These are phyloP conservation scores for Coregonus sp. DNA, from an alignment of 2,797 vertebrate species.

Conservation along the genomic window DNA sequence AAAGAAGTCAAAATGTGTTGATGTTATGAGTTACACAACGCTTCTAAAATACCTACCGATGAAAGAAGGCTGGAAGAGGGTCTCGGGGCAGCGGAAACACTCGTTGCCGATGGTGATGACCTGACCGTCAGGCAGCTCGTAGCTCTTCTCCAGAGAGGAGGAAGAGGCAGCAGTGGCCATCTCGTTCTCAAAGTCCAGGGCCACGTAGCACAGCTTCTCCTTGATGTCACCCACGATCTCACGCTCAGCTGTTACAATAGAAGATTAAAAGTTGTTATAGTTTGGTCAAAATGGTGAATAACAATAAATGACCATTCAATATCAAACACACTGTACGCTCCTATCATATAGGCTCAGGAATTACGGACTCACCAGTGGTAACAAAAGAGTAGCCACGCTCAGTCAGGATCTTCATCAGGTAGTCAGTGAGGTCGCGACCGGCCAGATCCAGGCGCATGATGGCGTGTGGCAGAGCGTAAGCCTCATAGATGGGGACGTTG, in stretches of 20 bases:
- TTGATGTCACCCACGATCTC: constrained; percentile 74
- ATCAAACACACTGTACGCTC: neutral
- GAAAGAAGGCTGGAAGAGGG: constrained; percentile 75
- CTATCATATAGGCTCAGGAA: neutral
- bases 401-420: constrained; percentile 65
- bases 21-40: neutral
- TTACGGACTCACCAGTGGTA: constrained; percentile 47
- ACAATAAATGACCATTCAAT: neutral
- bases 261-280: neutral
- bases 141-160: constrained; percentile 99
- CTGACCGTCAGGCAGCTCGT: constrained; percentile 96
- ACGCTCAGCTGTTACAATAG: constrained; percentile 60
- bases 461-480: constrained; percentile 60
- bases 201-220: constrained; percentile 73
- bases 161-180: constrained; percentile 78
- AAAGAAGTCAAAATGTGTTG: neutral
- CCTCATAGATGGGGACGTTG: constrained; percentile 60
- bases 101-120: constrained; percentile 99
- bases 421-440: constrained; percentile 60
- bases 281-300: neutral
- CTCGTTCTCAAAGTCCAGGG: constrained; percentile 73
- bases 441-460: constrained; percentile 61
- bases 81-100: constrained; percentile 93
- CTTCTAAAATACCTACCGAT: constrained; percentile 47
- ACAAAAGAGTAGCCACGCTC: constrained; percentile 62